A percentile compares a stretch with the other conserved stretches of the same genome.
These are phyloP conservation scores for Pipa parva DNA, from an alignment of 2,113 vertebrate genomes.

Conservation along the genomic window DNA sequence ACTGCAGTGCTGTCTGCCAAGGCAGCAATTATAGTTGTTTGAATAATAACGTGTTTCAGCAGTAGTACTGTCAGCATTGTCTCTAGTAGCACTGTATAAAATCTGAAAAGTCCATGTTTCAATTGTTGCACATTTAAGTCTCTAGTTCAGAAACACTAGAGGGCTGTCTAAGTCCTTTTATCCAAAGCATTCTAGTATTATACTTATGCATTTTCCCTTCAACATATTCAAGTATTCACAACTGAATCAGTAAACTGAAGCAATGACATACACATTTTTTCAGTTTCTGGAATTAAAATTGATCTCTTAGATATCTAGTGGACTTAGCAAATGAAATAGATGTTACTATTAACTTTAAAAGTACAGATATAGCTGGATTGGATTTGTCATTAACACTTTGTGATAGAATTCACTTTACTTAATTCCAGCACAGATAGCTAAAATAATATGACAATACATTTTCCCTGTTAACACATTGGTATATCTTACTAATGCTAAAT, in stretches of 20 bases:
- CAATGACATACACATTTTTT: neutral
- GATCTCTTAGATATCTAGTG: no score
- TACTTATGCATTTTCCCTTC: neutral
- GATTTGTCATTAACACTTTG: no score
- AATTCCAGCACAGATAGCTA: no score
- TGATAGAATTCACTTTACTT: no score
- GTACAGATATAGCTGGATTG: no score
- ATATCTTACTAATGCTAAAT: no score
- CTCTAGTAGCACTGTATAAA: slow-evolving; percentile 8
- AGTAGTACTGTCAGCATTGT: slow-evolving; percentile 34
- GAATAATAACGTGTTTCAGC: slow-evolving; percentile 29
- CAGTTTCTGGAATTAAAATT: neutral
- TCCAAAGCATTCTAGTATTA: neutral
- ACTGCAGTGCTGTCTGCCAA: slow-evolving; percentile 24
- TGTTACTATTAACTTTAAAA: no score
- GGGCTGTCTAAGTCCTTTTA: slow-evolving; percentile 61
- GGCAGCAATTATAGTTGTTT: slow-evolving; percentile 28
- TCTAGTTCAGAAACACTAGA: slow-evolving; percentile 60
- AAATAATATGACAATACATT: no score
- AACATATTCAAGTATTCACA: neutral
- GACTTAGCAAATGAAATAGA: no score
- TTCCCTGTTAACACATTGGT: no score
- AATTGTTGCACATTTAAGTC: slow-evolving; percentile 39
- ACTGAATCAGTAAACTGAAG: neutral
- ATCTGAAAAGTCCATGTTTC: slow-evolving; percentile 7